Base-by-base conservation (phyloP, 2,113 vertebrate genomes). In the Elanus axillaris region DNA sequence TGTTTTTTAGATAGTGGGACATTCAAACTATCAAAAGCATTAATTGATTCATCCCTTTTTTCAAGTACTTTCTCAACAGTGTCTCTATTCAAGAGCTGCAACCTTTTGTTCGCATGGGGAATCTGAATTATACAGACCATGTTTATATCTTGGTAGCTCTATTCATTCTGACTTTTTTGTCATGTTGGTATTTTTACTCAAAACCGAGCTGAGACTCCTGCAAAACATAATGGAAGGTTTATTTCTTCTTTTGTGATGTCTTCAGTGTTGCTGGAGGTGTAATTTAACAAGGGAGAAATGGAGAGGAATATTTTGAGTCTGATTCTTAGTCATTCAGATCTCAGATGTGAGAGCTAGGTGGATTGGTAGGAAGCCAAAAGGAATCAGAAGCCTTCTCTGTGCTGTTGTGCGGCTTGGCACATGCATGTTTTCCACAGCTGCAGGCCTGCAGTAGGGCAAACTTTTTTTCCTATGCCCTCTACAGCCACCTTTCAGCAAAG, bases 1-100 rank as follows among this genome's bases (percentile, higher is more conserved):
- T 96, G 94, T 95, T 96, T 95, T 96, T 91, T 15, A 86, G 91
- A 94, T 93, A 93, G 95, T 75, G 91, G 94, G 92, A 90, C 96
- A 96, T 94, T 96, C 86, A 88, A 92, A 78, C 88, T 75, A 94
- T 96, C 96, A 96, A 94, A 96, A 85, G 96, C 96, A 93, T 95
- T 96, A 96, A 97, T 97, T 96, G 96, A 94, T 97, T 95, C 95
- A 86, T 96, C 88, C 94, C 52, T 69, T 88, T 86, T 93, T 89
- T 94, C 96, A 92, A 97, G 96, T 92, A 86, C 90, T 93, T 95
- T 94, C 92, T 93, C 94, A 71, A 94, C 96, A 89, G 86, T 81
- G 88, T 88, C 52, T 93, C 75, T 84, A 21, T 94, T 96, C 3
- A 43, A 87, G 92, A 91, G 86, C 94, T 88, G 75, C 94, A 93